Evolutionary conservation across 2,888 invertebrate genomes (phyloP).

Genomic region (Luperina testacea): DNA sequence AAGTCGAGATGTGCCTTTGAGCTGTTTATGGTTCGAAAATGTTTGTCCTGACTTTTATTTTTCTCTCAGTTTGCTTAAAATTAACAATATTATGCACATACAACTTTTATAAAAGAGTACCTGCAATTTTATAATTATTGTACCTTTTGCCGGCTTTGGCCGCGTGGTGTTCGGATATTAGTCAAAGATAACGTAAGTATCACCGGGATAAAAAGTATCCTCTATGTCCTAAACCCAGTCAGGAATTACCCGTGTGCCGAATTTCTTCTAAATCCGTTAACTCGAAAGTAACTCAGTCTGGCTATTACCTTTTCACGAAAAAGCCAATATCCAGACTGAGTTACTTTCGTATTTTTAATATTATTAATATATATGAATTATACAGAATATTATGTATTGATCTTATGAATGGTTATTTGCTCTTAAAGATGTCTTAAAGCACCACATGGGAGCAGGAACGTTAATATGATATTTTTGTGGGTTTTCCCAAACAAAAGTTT

Average conservation of each 20-base stretch:
- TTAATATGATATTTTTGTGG: neutral
- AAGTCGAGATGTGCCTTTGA: slow-evolving; percentile 9
- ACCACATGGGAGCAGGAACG: neutral
- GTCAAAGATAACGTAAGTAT: neutral
- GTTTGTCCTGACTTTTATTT: neutral
- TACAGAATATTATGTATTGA: neutral
- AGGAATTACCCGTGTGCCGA: too few relatives aligned
- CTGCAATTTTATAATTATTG: neutral
- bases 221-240: too few relatives aligned
- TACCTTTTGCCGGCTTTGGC: neutral
- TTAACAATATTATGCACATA: neutral
- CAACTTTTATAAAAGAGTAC: neutral
- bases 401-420: neutral
- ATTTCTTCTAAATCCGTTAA: neutral
- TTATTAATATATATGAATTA: accelerated
- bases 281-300: too few relatives aligned
- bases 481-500: neutral
- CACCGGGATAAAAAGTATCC: neutral
- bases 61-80: neutral
- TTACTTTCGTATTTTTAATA: neutral
- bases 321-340: neutral
- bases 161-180: neutral
- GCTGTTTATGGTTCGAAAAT: neutral
- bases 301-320: too few relatives aligned
- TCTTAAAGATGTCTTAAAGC: neutral